Base-by-base conservation (phyloP, 2,888 invertebrate species). In the Dascillus cervinus region DNA sequence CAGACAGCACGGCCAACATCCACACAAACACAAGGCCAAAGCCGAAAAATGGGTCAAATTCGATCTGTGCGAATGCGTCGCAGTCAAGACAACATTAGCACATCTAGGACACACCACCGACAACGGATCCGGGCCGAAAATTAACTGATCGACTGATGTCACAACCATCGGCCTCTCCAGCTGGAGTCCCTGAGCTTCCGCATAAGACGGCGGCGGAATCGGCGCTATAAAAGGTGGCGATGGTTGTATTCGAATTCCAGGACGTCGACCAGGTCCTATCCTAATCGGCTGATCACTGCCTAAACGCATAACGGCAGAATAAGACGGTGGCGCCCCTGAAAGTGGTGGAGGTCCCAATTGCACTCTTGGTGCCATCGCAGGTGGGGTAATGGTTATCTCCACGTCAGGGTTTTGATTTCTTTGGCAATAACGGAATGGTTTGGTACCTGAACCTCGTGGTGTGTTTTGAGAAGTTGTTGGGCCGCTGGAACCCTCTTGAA, bases 1-100 rank as follows among this genome's bases (percentile, higher is more conserved):
- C 5, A 65, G 36, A 34, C 62, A 62, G 41, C 62, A 64, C 1
- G 65, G 64, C 64, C 64, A 65, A 42, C 64, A 65, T 4, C 60
- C 52, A 35, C 57, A 62, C 3, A 64, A 26, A 37, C 60, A 65
- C 28, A 65, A 31, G n/a, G 55, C 49, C n/a, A 60, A 19, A 1
- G 63, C 62, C 3, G 58, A 47, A 29, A 60, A 42, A 39, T 64
- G 62, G 2, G 62, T 56, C 20, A 59, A 34, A 29, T 49, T 49
- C 9, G 62, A 59, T 36, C 59, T 33, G 35, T 56, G 52, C 3
- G 49, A 43, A 13, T 54, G 49, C 6, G 54, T 53, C 15, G 52
- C 47, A 1, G 63, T 64, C 12, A 58, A 41, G 4, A 62, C 54
- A 3, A 59, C 50, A 13, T 53, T 49, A 8, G 51, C 46, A 42